A percentile compares a stretch with the other conserved stretches of the same genome.
These are phyloP conservation scores for Trichechus manatus DNA, from an alignment of 2,113 vertebrate species.

Conservation along the genomic window DNA sequence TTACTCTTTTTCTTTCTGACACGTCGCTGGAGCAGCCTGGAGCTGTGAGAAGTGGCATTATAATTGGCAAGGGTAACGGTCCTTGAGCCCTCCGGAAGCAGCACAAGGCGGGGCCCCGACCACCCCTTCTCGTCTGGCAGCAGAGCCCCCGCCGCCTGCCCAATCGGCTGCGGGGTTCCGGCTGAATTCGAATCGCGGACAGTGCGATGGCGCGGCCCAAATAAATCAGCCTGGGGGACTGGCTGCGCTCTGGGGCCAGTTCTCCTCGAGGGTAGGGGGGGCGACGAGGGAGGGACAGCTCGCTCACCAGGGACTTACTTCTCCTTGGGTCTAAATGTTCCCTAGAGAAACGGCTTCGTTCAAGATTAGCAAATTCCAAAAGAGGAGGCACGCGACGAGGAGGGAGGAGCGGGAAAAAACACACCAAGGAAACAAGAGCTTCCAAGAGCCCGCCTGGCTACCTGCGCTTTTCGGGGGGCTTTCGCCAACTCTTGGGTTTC, in stretches of 20 bases:
- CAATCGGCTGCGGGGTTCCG: not conserved
- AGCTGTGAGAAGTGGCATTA: not conserved
- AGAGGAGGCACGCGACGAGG: not conserved
- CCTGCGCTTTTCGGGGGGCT: not conserved
- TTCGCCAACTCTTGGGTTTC: not conserved
- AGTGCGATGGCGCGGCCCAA: not conserved
- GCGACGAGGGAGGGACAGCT: not conserved
- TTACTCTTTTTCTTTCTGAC: not conserved
- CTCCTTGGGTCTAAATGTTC: not conserved
- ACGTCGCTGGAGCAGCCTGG: not conserved
- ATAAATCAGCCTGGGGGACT: not conserved
- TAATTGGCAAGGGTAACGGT: not conserved
- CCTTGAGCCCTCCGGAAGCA: not conserved
- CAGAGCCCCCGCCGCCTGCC: conserved; percentile 53
- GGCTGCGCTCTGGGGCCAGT: conserved; percentile 16
- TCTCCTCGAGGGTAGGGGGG: not conserved
- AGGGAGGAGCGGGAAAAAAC: not conserved
- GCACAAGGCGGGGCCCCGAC: not conserved
- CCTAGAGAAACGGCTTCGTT: conserved; percentile 52
- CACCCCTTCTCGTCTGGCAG: not conserved
- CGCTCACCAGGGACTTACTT: not conserved
- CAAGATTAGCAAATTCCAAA: not conserved
- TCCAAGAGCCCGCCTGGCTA: not conserved
- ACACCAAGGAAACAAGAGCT: not conserved
- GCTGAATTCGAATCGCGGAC: conserved; percentile 41